Conservation (phyloP, 1,140 invertebrate genomes). For the Bombyx mori region ASM3026992v2 NC_085111.1:13657501-13658000, state of each 20-base stretch:
- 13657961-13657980: too few species aligned
- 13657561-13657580: constrained; percentile 44
- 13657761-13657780: constrained; percentile 4
- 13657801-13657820: too few species aligned
- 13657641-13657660: constrained; percentile 64
- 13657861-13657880: too few species aligned
- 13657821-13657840: too few species aligned
- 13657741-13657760: constrained; percentile 28
- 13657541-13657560: constrained; percentile 49
- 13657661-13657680: constrained; percentile 72
- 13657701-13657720: constrained; percentile 73
- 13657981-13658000: too few species aligned
- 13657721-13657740: constrained; percentile 76
- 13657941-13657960: too few species aligned
- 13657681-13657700: constrained; percentile 75
- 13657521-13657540: constrained; percentile 49
- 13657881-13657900: too few species aligned
- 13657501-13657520: constrained; percentile 46
- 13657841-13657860: too few species aligned
- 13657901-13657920: too few species aligned
- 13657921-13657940: too few species aligned
- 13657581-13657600: constrained; percentile 55
- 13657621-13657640: constrained; percentile 54
- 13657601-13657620: constrained; percentile 57
- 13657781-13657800: constrained; percentile 5